Evolutionary conservation across 2,113 vertebrate species (phyloP).

Genomic region (Pelvicachromis taeniatus): DNA sequence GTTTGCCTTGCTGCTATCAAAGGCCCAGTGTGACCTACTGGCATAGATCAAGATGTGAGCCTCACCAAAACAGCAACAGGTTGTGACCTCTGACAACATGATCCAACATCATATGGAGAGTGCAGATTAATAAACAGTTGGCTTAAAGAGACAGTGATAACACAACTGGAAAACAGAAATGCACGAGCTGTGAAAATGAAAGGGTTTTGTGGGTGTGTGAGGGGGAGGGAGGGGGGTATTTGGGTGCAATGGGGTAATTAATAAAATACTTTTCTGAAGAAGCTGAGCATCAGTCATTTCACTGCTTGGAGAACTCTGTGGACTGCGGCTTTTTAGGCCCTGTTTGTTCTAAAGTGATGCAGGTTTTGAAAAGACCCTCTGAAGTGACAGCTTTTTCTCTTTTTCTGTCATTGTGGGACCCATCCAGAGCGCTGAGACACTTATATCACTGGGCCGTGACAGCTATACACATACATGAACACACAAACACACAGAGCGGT

Average conservation of each 20-base stretch:
- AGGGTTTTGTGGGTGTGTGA: background rate
- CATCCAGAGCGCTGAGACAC: slow-evolving; percentile 68
- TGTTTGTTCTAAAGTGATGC: slow-evolving; percentile 67
- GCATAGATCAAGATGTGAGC: slow-evolving; percentile 77
- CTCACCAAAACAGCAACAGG: slow-evolving; percentile 74
- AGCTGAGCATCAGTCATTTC: slow-evolving; percentile 68
- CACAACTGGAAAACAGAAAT: slow-evolving; percentile 76
- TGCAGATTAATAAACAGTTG: slow-evolving; percentile 47
- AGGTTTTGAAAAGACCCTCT: slow-evolving; percentile 73
- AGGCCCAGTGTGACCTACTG: slow-evolving; percentile 71
- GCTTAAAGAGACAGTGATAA: slow-evolving; percentile 62
- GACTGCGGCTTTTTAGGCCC: slow-evolving; percentile 72
- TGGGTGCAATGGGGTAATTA: background rate
- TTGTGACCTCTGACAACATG: slow-evolving; percentile 74
- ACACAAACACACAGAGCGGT: slow-evolving; percentile 48
- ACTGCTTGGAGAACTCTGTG: slow-evolving; percentile 71
- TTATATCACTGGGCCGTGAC: slow-evolving; percentile 79
- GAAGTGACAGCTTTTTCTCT: slow-evolving; percentile 78
- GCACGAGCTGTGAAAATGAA: slow-evolving; percentile 63
- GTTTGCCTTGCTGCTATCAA: slow-evolving; percentile 82
- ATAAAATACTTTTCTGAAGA: slow-evolving; percentile 68
- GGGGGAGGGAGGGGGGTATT: background rate
- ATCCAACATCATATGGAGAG: slow-evolving; percentile 55
- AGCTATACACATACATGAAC: slow-evolving; percentile 53
- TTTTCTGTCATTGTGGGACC: slow-evolving; percentile 54